Base-by-base conservation (phyloP, 1,140 invertebrate species). In the Ceratosolen solmsi region DNA sequence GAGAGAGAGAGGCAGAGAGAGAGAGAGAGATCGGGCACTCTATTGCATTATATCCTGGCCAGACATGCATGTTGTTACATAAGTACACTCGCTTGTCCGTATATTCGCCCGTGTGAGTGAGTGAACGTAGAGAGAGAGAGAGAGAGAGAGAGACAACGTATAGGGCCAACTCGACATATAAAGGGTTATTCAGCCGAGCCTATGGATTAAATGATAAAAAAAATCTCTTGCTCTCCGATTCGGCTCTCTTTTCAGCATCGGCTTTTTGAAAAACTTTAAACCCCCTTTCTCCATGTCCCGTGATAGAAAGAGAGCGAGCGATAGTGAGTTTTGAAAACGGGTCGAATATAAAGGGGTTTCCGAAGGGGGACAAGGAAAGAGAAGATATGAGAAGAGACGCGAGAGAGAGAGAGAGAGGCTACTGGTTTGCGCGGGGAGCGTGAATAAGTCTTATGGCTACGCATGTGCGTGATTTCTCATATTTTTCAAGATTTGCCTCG, bases 181-280 rank as follows among this genome's bases (percentile, higher is more conserved):
- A 91, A 90, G 90, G 90, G 90, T 91, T 91, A 91, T 90, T 90
- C 89, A 89, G 85, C 82, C 86, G 87, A 85, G 87, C 84, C 86
- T 84, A 84, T 86, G 90, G 90, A 91, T 91, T 91, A 92, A 91
- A 91, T 91, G 90, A 90, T 91, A 90, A 92, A 90, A 90, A 85
- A 82, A 65, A n/a, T 41, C 70, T 27, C 70, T 27, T 15, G 13
- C 65, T 30, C 38, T 46, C n/a, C 9, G 41, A 49, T 72, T 72
- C 25, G 38, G 38, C 49, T 22, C 33, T 58, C 60, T 70, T 60
- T 78, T 78, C 63, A 65, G 20, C 85, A 86, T 88, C 87, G 86
- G 86, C 85, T 90, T 91, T 91, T 91, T 90, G 86, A 91, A 91
- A 91, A 82, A 90, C 88, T 91, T 90, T 88, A 89, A 88, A 90